Conservation (phyloP, 2,888 invertebrate species). For the Pyralis farinalis region DNA sequence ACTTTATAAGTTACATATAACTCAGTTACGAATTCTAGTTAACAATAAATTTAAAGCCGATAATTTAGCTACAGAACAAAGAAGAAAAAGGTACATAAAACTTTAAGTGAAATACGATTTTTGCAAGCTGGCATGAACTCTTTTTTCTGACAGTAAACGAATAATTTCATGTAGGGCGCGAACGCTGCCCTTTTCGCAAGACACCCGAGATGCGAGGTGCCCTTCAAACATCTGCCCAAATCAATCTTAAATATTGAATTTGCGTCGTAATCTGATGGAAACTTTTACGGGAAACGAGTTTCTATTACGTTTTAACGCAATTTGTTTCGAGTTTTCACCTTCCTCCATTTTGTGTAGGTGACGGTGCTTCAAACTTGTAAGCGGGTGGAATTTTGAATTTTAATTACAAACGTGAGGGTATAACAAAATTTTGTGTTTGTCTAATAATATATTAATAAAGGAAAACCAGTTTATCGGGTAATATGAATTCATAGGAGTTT, state of each 20-base stretch:
- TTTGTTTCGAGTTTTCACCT: slow-evolving; percentile 77
- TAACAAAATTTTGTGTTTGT: slow-evolving; percentile 32
- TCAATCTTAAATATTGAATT: slow-evolving; percentile 81
- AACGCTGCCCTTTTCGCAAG: slow-evolving; percentile 45
- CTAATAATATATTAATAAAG: slow-evolving; percentile 16
- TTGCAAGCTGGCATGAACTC: not conserved
- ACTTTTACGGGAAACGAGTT: slow-evolving; percentile 76
- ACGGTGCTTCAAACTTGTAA: slow-evolving; percentile 52
- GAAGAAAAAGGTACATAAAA: too few species aligned
- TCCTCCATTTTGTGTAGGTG: slow-evolving; percentile 41
- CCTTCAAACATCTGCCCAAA: slow-evolving; percentile 72
- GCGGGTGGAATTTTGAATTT: slow-evolving; percentile 53
- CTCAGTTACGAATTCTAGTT: too few species aligned
- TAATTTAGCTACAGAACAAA: too few species aligned
- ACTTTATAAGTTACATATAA: too few species aligned
- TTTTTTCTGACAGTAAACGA: not conserved
- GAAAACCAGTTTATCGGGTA: too few species aligned
- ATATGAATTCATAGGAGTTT: too few species aligned
- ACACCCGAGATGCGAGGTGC: slow-evolving; percentile 30
- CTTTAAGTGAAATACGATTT: not conserved
- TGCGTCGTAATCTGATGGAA: slow-evolving; percentile 74
- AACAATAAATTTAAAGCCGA: too few species aligned
- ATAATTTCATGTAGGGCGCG: slow-evolving; percentile 16
- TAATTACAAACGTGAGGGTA: slow-evolving; percentile 53
- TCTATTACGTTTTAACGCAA: slow-evolving; percentile 78